These are phyloP conservation scores for Podarcis muralis DNA, from an alignment of 2,113 vertebrate genomes.

Conservation along the genomic window DNA sequence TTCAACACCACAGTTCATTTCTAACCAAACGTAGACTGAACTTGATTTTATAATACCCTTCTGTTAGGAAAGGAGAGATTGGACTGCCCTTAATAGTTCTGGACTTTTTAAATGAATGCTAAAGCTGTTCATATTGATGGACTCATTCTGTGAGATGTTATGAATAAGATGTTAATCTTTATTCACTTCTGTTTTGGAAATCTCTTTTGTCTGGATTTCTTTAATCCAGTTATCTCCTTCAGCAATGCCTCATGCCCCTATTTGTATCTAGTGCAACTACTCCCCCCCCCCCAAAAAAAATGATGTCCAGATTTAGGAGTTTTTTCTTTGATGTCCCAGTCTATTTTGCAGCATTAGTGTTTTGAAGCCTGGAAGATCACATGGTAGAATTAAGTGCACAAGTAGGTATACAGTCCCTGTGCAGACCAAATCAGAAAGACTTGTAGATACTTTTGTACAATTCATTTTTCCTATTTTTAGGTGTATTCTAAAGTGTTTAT, in stretches of 20 bases:
- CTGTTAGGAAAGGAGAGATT: neutral
- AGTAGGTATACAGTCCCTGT: neutral
- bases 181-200: accelerated
- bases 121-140: accelerated
- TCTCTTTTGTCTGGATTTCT: neutral
- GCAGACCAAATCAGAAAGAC: no score
- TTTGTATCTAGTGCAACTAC: neutral
- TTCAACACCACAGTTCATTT: neutral
- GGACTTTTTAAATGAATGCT: accelerated
- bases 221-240: neutral
- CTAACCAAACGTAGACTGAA: neutral
- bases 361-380: neutral
- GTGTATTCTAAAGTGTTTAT: neutral
- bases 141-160: neutral
- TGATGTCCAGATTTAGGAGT: neutral
- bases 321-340: neutral
- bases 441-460: neutral
- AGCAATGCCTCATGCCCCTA: no score
- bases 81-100: neutral
- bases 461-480: neutral
- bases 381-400: no score
- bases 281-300: no score
- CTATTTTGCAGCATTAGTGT: neutral
- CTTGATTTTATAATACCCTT: neutral
- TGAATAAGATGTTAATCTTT: neutral